A percentile compares a stretch with the other conserved stretches of the same genome.
Evolutionary conservation across 1,140 invertebrate genomes (phyloP).

Genomic region (Camponotus floridanus): DNA sequence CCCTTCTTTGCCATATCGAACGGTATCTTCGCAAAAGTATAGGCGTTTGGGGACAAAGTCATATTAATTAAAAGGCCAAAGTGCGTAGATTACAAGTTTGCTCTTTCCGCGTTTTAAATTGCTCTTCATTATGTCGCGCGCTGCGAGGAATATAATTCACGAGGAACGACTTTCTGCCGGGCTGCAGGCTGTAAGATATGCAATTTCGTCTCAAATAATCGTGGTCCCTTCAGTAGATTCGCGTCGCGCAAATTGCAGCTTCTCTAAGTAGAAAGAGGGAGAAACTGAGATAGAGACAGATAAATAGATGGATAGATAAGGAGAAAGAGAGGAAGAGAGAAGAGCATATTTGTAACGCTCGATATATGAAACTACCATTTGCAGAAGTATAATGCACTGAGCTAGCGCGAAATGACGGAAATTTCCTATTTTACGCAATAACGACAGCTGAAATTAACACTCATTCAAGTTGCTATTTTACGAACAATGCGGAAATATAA

Average conservation of each 20-base stretch:
- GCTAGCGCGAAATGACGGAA: constrained; percentile 32
- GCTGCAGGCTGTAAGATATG: not conserved
- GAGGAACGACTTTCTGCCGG: not conserved
- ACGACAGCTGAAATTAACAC: constrained; percentile 44
- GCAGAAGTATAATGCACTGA: constrained; percentile 29
- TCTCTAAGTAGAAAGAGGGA: not conserved
- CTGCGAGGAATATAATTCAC: constrained; percentile 14
- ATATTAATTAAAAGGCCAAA: constrained; percentile 44
- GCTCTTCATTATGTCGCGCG: not conserved
- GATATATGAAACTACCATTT: constrained; percentile 52
- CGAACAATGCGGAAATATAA: constrained; percentile 14
- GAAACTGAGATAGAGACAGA: not conserved
- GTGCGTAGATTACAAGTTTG: constrained; percentile 45
- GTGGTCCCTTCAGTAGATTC: constrained; percentile 21
- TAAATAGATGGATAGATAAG: too few relatives aligned
- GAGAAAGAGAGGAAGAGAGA: not conserved
- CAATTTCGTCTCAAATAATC: constrained; percentile 36
- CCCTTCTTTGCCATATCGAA: not conserved
- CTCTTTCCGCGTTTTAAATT: constrained; percentile 45
- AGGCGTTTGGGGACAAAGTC: constrained; percentile 28
- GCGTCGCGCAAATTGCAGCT: not conserved
- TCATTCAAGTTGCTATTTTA: constrained; percentile 25
- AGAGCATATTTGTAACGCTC: constrained; percentile 1
- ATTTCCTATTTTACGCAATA: constrained; percentile 40
- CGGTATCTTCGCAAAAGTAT: constrained; percentile 43